Evolutionary conservation across 2,888 invertebrate species (phyloP), one percentile per base, ranked within the genome.

Genomic region (Dorcus hopei): DNA sequence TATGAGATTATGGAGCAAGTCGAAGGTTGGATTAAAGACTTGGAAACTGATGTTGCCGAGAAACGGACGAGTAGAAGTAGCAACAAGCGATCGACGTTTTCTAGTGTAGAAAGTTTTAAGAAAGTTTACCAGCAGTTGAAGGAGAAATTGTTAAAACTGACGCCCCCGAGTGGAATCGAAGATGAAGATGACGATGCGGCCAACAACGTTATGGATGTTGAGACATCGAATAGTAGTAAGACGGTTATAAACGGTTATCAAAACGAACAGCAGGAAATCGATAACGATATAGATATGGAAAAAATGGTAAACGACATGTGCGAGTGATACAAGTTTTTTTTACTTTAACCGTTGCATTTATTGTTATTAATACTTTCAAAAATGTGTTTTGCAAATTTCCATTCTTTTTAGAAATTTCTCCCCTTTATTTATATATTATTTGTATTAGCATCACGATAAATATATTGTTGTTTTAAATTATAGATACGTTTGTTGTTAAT

Each of bases 1-100:
- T 87, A 92, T 72, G 95, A 96, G 80, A 91, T 97, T 66, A 86
- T 92, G 74, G 83, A 87, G 67, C 95, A 96, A 79, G 88, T 95
- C 63, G 92, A 95, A 72, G 86, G 86, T 63, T 96, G 96, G 96
- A 90, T 96, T 71, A 85, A 87, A 59, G 95, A 96, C 72, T 83
- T 94, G 76, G 93, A 94, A 76, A 84, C 86, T 51, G 77, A 76
- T 55, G 69, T 72, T 83, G 72, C 85, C 81, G 68, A 92, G 57
- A 75, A 75, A 62, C 85, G 91, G 56, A 89, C 89, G 60, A 89
- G 90, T 69, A 85, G 91, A 68, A 88, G 70, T 33, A 69, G 67
- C 52, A 71, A 66, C 41, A 79, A 79, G 65, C 68, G 78, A 48
- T 74, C 77, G 26, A 70, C 75, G 3, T 69, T 74, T n/a, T 69